Conservation (phyloP, 2,888 invertebrate species). For the Chromoteleia sp. region DNA sequence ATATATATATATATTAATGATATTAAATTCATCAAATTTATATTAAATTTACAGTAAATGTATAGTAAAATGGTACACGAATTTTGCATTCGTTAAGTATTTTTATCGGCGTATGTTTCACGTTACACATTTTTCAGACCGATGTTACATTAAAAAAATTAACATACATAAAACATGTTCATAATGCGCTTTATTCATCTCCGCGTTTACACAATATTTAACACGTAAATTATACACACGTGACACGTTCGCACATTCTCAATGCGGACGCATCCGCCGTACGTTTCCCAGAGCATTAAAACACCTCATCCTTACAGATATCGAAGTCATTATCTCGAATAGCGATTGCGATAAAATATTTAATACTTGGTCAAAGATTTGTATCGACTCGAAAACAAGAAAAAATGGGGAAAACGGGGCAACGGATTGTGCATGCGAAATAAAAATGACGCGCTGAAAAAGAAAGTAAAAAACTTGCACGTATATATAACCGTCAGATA, state of each 20-base stretch:
- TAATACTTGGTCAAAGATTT: conserved; percentile 44
- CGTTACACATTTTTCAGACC: too few species aligned
- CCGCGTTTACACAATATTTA: neutral
- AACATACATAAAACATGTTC: too few species aligned
- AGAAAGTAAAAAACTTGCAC: conserved; percentile 9
- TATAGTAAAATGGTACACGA: too few species aligned
- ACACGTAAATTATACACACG: conserved; percentile 24
- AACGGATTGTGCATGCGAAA: conserved; percentile 11
- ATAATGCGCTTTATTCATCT: neutral
- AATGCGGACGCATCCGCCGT: conserved; percentile 19
- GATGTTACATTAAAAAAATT: too few species aligned
- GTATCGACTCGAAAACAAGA: conserved; percentile 27
- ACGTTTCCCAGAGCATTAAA: conserved; percentile 49
- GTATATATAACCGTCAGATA: conserved; percentile 54
- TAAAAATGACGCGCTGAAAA: conserved; percentile 31
- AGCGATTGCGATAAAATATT: conserved; percentile 51
- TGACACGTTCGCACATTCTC: conserved; percentile 15
- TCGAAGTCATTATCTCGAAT: conserved; percentile 51
- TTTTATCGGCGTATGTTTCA: too few species aligned
- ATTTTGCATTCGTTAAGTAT: too few species aligned
- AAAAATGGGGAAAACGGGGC: conserved; percentile 15
- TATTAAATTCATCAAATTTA: too few species aligned
- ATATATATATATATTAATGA: too few species aligned
- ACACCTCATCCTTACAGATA: conserved; percentile 38
- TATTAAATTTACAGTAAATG: too few species aligned